Base-by-base conservation (phyloP, 2,888 invertebrate genomes). In the Neria commutata region DNA sequence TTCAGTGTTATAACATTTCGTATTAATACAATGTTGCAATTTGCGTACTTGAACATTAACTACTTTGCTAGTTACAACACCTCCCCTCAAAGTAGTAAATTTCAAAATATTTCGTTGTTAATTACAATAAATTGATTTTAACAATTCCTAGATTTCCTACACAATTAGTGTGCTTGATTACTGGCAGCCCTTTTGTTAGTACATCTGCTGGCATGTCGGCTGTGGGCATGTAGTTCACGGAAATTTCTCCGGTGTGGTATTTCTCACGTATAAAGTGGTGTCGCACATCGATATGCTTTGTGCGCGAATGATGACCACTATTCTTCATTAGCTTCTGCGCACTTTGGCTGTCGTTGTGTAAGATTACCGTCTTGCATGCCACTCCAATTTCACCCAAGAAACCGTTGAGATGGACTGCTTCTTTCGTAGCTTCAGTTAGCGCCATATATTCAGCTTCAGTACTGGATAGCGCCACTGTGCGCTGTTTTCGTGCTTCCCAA, bases 401-500 rank as follows among this genome's bases (percentile, higher is more conserved):
- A 3, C 24, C 29, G 23, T 45, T 29, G 2, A 65, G 25, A 21
- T 67, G 58, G 23, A 64, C 14, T 5, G 62, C 63, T 26, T 64
- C 66, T 45, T 62, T 67, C 3, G 56, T 40, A 21, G 63, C 63
- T 16, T 64, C 62, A 2, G 60, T 33, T 21, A 66, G 29, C 1
- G 63, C 65, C n/a, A 66, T 52, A 16, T 67, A 64, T 19, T 67
- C 66, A 1, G 66, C 54, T 23, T 67, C 66, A 1, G 64, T 63
- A 23, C 62, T 64, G 1, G 60, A 66, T n/a, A 65, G 47, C 5
- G 64, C 49, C 1, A 64, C 58, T 1, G 62, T 63, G n/a, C 55
- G 49, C 46, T 64, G 67, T 19, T 67, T 66, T 1, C 62, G 56
- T n/a, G 61, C 57, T 23, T 70, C 61, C 65, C 66, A 70, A 21